phyloP scores from a whole-genome alignment of 2,888 invertebrate genomes.

The Charanyca ferruginea region DNA sequence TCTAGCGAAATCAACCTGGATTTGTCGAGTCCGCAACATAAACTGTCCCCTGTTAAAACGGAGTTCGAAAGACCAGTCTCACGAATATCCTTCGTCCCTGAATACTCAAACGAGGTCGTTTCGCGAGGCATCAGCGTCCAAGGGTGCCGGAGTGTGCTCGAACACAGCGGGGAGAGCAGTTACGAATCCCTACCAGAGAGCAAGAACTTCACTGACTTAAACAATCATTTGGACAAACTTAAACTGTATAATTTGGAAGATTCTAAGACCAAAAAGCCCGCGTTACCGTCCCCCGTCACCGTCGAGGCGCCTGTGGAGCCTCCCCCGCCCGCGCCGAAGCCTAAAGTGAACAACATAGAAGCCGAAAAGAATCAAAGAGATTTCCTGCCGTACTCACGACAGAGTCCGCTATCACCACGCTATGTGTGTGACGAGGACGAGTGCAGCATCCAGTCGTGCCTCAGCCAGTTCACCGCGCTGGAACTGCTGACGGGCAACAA shows the following conservation, averaged over 20 bases:
- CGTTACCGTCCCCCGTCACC: slow-evolving; percentile 74
- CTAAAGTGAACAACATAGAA: slow-evolving; percentile 78
- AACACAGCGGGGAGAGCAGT: slow-evolving; percentile 83
- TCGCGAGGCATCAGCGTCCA: slow-evolving; percentile 84
- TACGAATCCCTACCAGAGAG: slow-evolving; percentile 79
- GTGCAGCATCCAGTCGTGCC: slow-evolving; percentile 96
- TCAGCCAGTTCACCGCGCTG: slow-evolving; percentile 97
- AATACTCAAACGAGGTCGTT: slow-evolving; percentile 85
- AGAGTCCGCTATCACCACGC: slow-evolving; percentile 92
- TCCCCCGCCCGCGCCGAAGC: slow-evolving; percentile 74
- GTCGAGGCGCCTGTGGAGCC: slow-evolving; percentile 67
- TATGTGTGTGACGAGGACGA: slow-evolving; percentile 95
- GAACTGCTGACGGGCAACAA: slow-evolving; percentile 98
- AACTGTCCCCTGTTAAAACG: slow-evolving; percentile 79
- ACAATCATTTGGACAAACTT: slow-evolving; percentile 81
- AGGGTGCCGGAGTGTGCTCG: slow-evolving; percentile 81
- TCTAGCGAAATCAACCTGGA: slow-evolving; percentile 92
- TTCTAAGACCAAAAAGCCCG: slow-evolving; percentile 70
- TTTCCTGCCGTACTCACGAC: slow-evolving; percentile 78
- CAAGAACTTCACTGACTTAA: slow-evolving; percentile 75
- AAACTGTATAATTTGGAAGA: slow-evolving; percentile 79
- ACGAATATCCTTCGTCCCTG: slow-evolving; percentile 81
- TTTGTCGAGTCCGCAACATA: slow-evolving; percentile 88
- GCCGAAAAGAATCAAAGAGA: slow-evolving; percentile 79
- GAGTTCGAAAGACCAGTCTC: slow-evolving; percentile 84